Evolutionary conservation across 1,140 invertebrate genomes (phyloP).

Genomic region (Drosophila kepulauana): DNA sequence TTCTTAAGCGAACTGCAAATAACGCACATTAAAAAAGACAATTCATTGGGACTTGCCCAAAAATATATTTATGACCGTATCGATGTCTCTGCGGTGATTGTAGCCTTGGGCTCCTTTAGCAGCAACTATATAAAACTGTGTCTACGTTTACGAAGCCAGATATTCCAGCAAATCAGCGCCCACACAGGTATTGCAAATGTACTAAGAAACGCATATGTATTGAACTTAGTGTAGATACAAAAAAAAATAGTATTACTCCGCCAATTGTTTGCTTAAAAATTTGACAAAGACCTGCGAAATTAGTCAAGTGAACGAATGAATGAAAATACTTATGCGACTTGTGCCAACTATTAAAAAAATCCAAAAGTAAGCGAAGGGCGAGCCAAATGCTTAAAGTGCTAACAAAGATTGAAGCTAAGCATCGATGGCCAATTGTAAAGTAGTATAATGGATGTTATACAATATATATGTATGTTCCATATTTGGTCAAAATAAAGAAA

Average conservation of each 20-base stretch:
- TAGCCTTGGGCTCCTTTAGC: slow-evolving; percentile 55
- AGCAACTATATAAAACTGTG: slow-evolving; percentile 8
- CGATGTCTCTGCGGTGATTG: slow-evolving; percentile 13
- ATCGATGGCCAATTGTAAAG: background rate
- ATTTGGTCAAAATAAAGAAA: no score
- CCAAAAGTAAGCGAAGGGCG: slow-evolving; percentile 56
- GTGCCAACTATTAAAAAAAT: slow-evolving; percentile 18
- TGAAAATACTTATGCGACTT: slow-evolving; percentile 63
- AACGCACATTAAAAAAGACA: slow-evolving; percentile 16
- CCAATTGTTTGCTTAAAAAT: slow-evolving; percentile 58
- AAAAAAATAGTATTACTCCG: slow-evolving; percentile 29
- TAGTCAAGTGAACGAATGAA: slow-evolving; percentile 57
- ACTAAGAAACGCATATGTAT: slow-evolving; percentile 24
- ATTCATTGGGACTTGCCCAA: slow-evolving; percentile 38
- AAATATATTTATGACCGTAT: slow-evolving; percentile 34
- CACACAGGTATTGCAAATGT: slow-evolving; percentile 5
- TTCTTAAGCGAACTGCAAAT: slow-evolving; percentile 31
- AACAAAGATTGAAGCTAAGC: slow-evolving; percentile 20
- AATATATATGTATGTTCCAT: no score
- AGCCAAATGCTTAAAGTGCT: slow-evolving; percentile 40
- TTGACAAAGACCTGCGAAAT: slow-evolving; percentile 72
- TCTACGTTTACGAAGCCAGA: slow-evolving; percentile 7
- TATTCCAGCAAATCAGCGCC: slow-evolving; percentile 21
- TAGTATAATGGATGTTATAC: background rate
- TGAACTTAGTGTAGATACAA: slow-evolving; percentile 7